Evolutionary conservation across 2,113 vertebrate genomes (phyloP).

Genomic region (Meleagris gallopavo): DNA sequence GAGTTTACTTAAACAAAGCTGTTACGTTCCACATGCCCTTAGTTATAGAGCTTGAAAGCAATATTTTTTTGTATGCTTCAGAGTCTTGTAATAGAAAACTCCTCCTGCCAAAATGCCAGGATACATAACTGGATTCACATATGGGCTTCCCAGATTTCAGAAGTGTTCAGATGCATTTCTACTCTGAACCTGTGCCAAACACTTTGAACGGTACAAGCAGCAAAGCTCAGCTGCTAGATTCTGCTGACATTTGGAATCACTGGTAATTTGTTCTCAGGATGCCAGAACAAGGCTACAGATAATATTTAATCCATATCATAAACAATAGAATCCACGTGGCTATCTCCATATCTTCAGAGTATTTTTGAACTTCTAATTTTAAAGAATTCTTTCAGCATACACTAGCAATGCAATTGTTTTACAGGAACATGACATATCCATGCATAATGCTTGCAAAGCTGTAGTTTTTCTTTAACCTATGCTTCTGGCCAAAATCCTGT

Average conservation of each 20-base stretch:
- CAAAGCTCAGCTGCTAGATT: not conserved
- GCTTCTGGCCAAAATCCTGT: constrained; percentile 77
- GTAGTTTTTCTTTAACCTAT: constrained; percentile 71
- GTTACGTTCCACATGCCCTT: constrained; percentile 5
- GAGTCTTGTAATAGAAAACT: not conserved
- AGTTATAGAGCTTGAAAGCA: not conserved
- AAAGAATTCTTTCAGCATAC: not conserved
- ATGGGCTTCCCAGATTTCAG: not conserved
- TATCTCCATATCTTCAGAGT: not conserved
- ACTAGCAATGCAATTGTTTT: not conserved
- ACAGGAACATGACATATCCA: constrained; percentile 69
- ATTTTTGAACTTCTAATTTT: not conserved
- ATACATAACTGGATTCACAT: not conserved
- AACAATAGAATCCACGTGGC: not conserved
- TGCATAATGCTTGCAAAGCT: constrained; percentile 61
- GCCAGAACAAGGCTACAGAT: not conserved
- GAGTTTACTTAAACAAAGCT: constrained; percentile 21
- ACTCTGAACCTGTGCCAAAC: constrained; percentile 22
- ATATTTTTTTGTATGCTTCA: not conserved
- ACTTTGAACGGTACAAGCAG: not conserved
- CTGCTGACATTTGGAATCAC: constrained; percentile 31
- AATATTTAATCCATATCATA: not conserved
- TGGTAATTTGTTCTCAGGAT: not conserved
- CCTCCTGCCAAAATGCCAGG: not conserved
- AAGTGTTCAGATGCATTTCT: constrained; percentile 19